Evolutionary conservation across 2,797 vertebrate genomes (phyloP), one percentile per base, ranked within the genome.

Genomic region (Chrosomus eos): DNA sequence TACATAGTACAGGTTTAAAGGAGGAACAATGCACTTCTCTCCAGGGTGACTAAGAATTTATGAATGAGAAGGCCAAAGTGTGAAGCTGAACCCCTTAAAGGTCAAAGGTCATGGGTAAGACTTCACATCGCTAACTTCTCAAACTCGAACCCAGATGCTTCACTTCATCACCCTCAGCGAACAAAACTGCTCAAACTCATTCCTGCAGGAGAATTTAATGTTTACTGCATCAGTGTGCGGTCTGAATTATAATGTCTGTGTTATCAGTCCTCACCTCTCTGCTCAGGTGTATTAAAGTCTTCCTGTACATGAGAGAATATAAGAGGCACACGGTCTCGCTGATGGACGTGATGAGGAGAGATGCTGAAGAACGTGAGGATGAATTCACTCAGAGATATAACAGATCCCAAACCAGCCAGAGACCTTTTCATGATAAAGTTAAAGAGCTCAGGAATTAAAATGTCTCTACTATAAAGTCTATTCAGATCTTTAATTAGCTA

Each of bases 61-160:
- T 60, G 60, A 80, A 70, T 3, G 8, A 31, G 64, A 31, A 80
- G 76, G 76, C 80, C 83, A 80, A 45, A 85, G 76, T 71, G 75
- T 62, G 19, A 51, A 38, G 70, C 53, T 72, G 82, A 84, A 10
- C 53, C 85, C 38, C 58, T 38, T 5, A 53, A 10, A 85, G 58
- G 58, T 85, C 73, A 85, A 66, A 60, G 79, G 73, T 85, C 83
- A 84, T 53, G 58, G 51, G 55, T 53, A 66, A 72, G 79, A 67
- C 64, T 71, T 87, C 43, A 83, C 21, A 45, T 36, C 62, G 26
- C 23, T 26, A 14, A 28, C n/a, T 51, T 64, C 67, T n/a, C 48
- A 58, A 36, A 40, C 33, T 71, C 38, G 3, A 82, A 40, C 81
- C 9, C 58, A 66, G 9, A 71, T n/a, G 13, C n/a, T 45, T 45